These are phyloP conservation scores for Therioaphis trifolii DNA, from an alignment of 2,888 invertebrate species.

Conservation along the genomic window DNA sequence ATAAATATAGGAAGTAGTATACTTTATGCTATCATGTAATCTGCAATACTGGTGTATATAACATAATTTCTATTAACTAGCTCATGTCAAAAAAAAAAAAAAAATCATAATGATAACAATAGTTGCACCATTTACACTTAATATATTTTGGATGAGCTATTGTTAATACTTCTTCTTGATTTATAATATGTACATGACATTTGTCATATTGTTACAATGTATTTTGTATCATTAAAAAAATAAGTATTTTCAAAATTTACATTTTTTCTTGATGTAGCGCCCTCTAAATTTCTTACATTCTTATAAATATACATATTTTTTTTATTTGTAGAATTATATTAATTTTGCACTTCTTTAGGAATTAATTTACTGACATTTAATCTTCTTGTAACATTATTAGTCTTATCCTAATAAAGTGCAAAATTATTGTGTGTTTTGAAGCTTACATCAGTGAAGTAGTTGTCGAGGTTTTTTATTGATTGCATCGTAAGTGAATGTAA, in stretches of 20 bases:
- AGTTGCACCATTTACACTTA: too few species aligned
- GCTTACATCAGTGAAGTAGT: conserved; percentile 58
- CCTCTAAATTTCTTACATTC: neutral
- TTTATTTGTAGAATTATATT: conserved; percentile 37
- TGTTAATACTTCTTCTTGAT: too few species aligned
- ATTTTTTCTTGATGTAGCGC: neutral
- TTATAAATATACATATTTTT: neutral
- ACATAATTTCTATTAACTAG: too few species aligned
- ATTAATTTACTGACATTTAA: conserved; percentile 1
- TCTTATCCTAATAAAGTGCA: conserved; percentile 46
- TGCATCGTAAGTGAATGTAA: conserved; percentile 52
- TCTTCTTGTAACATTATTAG: conserved; percentile 11
- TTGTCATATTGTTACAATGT: too few species aligned
- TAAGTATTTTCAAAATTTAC: neutral
- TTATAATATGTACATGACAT: too few species aligned
- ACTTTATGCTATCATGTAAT: too few species aligned
- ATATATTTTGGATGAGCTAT: too few species aligned
- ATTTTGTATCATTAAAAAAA: too few species aligned
- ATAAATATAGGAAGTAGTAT: too few species aligned
- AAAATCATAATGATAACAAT: too few species aligned
- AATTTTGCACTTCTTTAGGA: conserved; percentile 50
- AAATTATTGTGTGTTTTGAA: conserved; percentile 53
- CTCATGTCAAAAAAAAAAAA: too few species aligned
- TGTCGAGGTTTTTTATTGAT: conserved; percentile 57
- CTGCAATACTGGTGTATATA: too few species aligned